Evolutionary conservation across 2,113 vertebrate genomes (phyloP).

Genomic region (Calidris pugnax): DNA sequence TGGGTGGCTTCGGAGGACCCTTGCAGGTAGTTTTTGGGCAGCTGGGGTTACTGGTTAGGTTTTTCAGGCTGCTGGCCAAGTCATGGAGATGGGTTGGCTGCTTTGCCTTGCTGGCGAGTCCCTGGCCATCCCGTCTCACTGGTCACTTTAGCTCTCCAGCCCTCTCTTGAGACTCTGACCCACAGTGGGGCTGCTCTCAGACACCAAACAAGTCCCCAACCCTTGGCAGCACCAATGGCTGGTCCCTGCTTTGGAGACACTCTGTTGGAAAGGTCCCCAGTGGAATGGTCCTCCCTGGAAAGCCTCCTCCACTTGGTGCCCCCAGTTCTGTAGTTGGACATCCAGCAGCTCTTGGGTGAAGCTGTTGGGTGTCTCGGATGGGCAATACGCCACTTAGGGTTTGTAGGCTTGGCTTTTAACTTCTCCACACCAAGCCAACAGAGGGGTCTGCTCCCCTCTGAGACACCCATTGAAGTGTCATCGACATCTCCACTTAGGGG

Average conservation of each 20-base stretch:
- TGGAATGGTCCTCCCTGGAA: neutral
- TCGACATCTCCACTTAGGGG: neutral
- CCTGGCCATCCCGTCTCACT: neutral
- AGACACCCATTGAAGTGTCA: rapidly evolving
- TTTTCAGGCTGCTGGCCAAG: neutral
- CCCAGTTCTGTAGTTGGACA: neutral
- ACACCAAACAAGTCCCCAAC: neutral
- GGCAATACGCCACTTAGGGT: rapidly evolving
- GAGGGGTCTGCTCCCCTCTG: neutral
- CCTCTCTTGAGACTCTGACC: rapidly evolving
- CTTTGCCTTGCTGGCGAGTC: neutral
- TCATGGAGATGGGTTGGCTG: neutral
- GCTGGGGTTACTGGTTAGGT: rapidly evolving
- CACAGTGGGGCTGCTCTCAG: neutral
- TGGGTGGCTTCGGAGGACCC: neutral
- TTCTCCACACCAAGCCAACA: rapidly evolving
- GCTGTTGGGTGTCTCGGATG: rapidly evolving
- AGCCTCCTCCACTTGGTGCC: rapidly evolving
- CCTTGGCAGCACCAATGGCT: rapidly evolving
- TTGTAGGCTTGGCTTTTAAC: neutral
- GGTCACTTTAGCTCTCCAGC: neutral
- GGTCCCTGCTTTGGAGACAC: neutral
- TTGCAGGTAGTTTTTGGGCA: neutral
- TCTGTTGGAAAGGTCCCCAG: neutral
- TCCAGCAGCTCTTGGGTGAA: neutral